phyloP scores from a whole-genome alignment of 2,888 invertebrate genomes.

The Oscheius onirici region DNA sequence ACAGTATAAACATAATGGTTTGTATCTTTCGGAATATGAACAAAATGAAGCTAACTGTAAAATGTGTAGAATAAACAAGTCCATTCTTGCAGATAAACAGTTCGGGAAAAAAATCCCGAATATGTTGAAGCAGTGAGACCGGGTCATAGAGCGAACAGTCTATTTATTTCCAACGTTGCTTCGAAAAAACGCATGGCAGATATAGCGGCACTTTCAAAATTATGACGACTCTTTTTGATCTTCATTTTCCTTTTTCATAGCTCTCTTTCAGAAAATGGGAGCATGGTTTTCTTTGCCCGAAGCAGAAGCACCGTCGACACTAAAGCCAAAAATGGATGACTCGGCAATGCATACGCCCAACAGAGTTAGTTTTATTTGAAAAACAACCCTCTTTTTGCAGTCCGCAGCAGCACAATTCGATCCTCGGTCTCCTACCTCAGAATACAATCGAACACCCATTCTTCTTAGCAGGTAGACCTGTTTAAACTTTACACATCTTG shows the following conservation, averaged over 20 bases:
- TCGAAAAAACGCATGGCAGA: neutral
- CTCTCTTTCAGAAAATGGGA: conserved; percentile 11
- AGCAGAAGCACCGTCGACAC: neutral
- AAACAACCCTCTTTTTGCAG: neutral
- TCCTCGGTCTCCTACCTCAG: conserved; percentile 31
- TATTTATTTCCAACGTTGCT: neutral
- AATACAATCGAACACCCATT: conserved; percentile 31
- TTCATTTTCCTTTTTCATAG: neutral
- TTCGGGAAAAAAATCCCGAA: neutral
- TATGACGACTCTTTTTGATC: neutral
- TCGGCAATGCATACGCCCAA: conserved; percentile 3
- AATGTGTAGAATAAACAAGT: too few relatives aligned
- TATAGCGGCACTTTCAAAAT: conserved; percentile 12
- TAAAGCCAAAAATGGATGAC: neutral
- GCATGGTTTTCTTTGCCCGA: neutral
- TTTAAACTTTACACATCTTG: neutral
- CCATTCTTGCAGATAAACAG: neutral
- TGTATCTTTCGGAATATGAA: too few relatives aligned
- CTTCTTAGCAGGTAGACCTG: neutral
- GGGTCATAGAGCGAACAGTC: neutral
- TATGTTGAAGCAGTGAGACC: neutral
- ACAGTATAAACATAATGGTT: too few relatives aligned
- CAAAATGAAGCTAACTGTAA: too few relatives aligned
- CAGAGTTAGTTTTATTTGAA: neutral
- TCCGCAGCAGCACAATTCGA: neutral